A percentile compares a stretch with the other conserved stretches of the same genome.
Evolutionary conservation across 2,888 invertebrate genomes (phyloP).

Genomic region (Lasioglossum zephyrum): DNA sequence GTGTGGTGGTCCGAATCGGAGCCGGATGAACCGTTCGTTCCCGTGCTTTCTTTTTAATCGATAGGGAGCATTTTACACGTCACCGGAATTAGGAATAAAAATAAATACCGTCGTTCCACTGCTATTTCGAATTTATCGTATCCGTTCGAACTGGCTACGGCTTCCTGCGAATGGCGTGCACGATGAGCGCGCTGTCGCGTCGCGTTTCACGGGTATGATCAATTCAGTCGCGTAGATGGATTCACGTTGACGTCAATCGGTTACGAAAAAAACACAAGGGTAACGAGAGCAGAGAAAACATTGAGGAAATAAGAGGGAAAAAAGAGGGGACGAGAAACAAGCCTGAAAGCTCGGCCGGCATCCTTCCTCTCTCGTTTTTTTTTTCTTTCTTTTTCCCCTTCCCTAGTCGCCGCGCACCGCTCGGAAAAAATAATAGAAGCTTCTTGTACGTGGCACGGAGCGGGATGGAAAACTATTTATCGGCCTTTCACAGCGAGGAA

Average conservation of each 20-base stretch:
- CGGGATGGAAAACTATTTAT: conserved; percentile 54
- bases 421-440: conserved; percentile 8
- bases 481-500: conserved; percentile 42
- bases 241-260: conserved; percentile 43
- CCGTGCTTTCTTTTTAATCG: neutral
- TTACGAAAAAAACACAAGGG: conserved; percentile 7
- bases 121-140: conserved; percentile 9
- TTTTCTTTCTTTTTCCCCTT: neutral
- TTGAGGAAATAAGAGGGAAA: conserved; percentile 2
- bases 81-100: neutral
- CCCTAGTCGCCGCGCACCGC: neutral
- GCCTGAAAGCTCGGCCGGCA: conserved; percentile 2
- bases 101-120: conserved; percentile 14
- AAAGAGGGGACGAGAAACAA: neutral
- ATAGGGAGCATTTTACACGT: neutral
- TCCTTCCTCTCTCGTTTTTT: conserved; percentile 9
- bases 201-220: conserved; percentile 31
- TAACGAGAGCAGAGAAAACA: neutral
- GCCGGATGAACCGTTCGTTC: neutral
- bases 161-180: neutral
- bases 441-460: conserved; percentile 37
- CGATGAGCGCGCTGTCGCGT: neutral
- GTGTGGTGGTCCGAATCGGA: neutral
- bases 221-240: conserved; percentile 40
- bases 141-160: neutral